phyloP scores from a whole-genome alignment of 2,113 vertebrate species.

The Corapipo altera region DNA sequence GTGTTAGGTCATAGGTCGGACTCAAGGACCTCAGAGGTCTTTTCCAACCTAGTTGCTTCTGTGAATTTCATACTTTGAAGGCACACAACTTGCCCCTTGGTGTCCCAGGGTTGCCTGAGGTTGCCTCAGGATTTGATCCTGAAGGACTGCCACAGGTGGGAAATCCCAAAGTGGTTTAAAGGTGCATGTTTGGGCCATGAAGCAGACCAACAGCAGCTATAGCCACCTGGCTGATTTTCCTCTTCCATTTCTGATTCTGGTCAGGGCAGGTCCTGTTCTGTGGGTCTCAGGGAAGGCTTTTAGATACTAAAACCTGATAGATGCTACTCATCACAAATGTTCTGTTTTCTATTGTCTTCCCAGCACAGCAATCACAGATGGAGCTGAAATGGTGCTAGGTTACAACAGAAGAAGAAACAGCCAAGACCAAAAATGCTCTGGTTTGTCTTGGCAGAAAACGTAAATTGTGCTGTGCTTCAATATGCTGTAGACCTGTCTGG shows the following conservation, averaged over 20 bases:
- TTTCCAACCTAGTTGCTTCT: not conserved
- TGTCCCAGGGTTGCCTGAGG: not conserved
- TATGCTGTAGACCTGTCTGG: not conserved
- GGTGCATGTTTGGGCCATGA: rapidly evolving
- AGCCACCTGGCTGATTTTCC: too few species aligned
- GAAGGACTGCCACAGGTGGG: not conserved
- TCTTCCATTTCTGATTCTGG: not conserved
- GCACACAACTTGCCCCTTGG: rapidly evolving
- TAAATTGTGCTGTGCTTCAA: not conserved
- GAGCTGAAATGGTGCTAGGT: not conserved
- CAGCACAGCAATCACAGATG: not conserved
- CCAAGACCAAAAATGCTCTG: not conserved
- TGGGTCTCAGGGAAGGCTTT: not conserved
- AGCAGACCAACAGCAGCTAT: rapidly evolving
- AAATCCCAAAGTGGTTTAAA: not conserved
- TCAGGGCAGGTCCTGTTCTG: not conserved
- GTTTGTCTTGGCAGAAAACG: not conserved
- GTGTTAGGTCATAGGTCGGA: not conserved
- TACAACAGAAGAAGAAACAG: not conserved
- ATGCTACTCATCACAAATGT: not conserved
- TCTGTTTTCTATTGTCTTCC: not conserved
- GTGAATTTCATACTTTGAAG: not conserved
- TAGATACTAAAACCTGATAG: not conserved
- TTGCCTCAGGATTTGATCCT: not conserved
- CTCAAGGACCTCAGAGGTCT: not conserved